Base-by-base conservation (phyloP, 2,888 invertebrate genomes). In the Nomada ruficornis region DNA sequence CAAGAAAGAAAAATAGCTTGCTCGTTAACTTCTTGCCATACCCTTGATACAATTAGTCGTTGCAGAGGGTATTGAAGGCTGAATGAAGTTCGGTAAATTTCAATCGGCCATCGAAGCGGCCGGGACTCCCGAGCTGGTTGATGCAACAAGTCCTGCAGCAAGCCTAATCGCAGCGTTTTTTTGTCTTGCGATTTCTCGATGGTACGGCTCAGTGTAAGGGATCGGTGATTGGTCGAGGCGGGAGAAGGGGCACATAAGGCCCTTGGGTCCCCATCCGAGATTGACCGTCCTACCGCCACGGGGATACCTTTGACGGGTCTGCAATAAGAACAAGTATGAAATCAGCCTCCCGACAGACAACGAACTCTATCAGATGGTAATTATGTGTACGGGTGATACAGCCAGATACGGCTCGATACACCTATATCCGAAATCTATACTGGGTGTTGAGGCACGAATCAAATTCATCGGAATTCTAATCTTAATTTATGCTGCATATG, bases 331-430 rank as follows among this genome's bases (percentile, higher is more conserved):
- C 91, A 93, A 93, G 92, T 92, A 91, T 92, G 88, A 92, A 92
- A 93, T 93, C 93, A 92, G 89, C 91, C 91, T 92, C 92, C 89
- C 92, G 91, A 93, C 93, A 91, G 93, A 93, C 93, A 93, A 93
- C 93, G 89, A 92, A 93, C 93, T 93, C 93, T 93, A 94, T 94
- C 93, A 93, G 92, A 94, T 93, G 92, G 93, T 93, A 94, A 94
- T 94, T 93, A 94, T 92, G 92, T 92, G 91, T 92, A 91, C 87
- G 92, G 90, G 88, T 92, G 92, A 93, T 93, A 93, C 90, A 86
- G 82, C 83, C 85, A 89, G 91, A 91, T 90, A 88, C 88, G 82
- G 86, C 82, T 90, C 90, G 89, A 92, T 93, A 92, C 90, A 89
- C 88, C 86, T 87, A 87, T 92, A 92, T 91, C 93, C 90, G 85